Base-by-base conservation (phyloP, 92 coral and sea anemone genomes). In the Blastomussa wellsi region DNA sequence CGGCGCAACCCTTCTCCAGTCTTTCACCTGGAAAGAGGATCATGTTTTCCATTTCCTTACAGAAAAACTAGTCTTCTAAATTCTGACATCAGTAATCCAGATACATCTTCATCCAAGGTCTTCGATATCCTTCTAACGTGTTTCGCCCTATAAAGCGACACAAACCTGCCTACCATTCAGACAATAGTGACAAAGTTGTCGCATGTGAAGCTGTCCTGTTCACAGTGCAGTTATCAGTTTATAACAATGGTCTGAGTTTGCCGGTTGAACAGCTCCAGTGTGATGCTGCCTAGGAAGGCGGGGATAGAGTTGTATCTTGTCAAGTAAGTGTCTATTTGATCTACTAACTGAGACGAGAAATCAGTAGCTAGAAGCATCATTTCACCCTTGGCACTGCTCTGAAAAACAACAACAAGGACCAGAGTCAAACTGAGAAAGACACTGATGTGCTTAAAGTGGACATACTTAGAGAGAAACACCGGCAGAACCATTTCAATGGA, bases 291-390 rank as follows among this genome's bases (percentile, higher is more conserved):
- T 14, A 96, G 89, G 86, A 96, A 96, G 35, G 97, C 99, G 1
- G 99, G 99, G 39, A 96, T 96, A 14, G 99, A 96, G 92, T 96
- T 95, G 80, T 78, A 90, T 62, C 85, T 92, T 55, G 76, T 90
- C 49, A 96, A 89, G 76, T 96, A 93, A 16, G 94, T 95, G 35
- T 93, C 94, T 76, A 96, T 96, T 74, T 92, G 96, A 74, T 88
- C 95, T 74, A 86, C 77, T 62, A 96, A 83, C 86, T 94, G 99
- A 41, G 93, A 87, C 33, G 98, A 96, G 84, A 94, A 96, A 59
- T 94, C 98, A 26, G 99, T 96, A 24, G 91, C 98, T 69, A 96
- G 72, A 17, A 96, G 86, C 95, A 94, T 96, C 93, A 95, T 94
- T 60, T 96, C 98, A 28, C 99, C 99, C 79, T 94, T 96, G 47